Evolutionary conservation across 2,797 vertebrate genomes (phyloP).

Genomic region (Hipposideros larvatus): DNA sequence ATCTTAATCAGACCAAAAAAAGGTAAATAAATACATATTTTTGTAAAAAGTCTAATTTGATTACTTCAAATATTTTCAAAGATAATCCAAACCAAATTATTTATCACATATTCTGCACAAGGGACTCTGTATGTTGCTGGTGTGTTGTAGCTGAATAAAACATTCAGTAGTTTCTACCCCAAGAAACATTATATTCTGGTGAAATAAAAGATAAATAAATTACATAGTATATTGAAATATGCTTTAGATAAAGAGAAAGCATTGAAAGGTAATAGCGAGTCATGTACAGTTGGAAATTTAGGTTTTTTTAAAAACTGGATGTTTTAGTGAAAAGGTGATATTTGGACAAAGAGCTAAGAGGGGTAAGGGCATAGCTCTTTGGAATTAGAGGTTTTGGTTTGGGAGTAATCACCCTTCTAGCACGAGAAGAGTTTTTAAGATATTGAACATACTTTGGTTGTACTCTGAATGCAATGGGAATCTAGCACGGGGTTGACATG

Average conservation of each 20-base stretch:
- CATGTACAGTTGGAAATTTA: background rate
- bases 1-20: too few species aligned
- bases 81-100: background rate
- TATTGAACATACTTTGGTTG: background rate
- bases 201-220: background rate
- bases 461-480: background rate
- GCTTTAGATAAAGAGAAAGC: background rate
- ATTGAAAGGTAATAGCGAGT: background rate
- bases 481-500: background rate
- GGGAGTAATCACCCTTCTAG: rapidly evolving
- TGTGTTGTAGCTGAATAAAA: background rate
- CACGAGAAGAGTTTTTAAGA: background rate
- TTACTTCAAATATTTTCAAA: background rate
- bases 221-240: background rate
- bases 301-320: background rate
- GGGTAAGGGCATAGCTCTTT: background rate
- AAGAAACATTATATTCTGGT: background rate
- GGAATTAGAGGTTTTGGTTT: background rate
- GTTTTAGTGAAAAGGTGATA: background rate
- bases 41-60: background rate
- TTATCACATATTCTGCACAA: background rate
- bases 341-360: background rate
- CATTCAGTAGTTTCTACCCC: background rate
- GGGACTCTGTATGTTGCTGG: background rate
- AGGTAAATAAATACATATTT: background rate